phyloP scores from a whole-genome alignment of 1,140 invertebrate genomes.

The Euura saliciscinereae region DNA sequence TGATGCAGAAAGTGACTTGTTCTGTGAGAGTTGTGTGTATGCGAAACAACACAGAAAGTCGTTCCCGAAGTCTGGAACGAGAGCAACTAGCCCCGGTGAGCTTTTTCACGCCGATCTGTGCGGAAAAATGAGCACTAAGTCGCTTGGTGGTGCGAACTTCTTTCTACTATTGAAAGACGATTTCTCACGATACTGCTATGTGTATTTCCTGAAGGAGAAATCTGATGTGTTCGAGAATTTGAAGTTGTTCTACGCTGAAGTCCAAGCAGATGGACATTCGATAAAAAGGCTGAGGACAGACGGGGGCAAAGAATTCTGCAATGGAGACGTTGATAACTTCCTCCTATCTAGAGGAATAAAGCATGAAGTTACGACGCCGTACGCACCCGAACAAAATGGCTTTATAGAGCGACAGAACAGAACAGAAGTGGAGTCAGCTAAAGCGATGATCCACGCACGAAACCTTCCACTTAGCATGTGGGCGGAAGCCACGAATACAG shows the following conservation, averaged over 20 bases:
- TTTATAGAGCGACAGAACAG: conserved; percentile 49
- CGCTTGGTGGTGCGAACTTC: too few relatives aligned
- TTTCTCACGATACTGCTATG: conserved; percentile 31
- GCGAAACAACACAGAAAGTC: conserved; percentile 37
- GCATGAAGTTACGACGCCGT: conserved; percentile 37
- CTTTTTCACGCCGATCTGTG: too few relatives aligned
- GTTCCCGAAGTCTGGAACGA: too few relatives aligned
- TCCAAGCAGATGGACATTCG: conserved; percentile 7
- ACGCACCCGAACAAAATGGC: conserved; percentile 38
- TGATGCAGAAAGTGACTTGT: background rate
- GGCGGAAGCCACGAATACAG: conserved; percentile 54
- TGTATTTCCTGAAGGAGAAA: conserved; percentile 45
- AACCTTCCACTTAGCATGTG: conserved; percentile 35
- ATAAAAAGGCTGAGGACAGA: conserved; percentile 29
- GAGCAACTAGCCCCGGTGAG: too few relatives aligned
- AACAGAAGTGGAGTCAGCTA: conserved; percentile 39
- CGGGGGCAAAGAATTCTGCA: conserved; percentile 34
- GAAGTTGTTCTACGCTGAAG: conserved; percentile 19
- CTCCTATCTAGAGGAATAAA: conserved; percentile 35
- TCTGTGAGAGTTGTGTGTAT: conserved; percentile 36
- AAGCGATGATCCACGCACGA: conserved; percentile 8
- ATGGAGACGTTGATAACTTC: conserved; percentile 27
- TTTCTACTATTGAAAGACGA: conserved; percentile 37
- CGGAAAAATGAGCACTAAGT: too few relatives aligned
- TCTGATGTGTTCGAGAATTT: conserved; percentile 27